A percentile compares a stretch with the other conserved stretches of the same genome.
Evolutionary conservation across 92 coral and sea anemone genomes (phyloP).

Genomic region (Actinernus sp.): DNA sequence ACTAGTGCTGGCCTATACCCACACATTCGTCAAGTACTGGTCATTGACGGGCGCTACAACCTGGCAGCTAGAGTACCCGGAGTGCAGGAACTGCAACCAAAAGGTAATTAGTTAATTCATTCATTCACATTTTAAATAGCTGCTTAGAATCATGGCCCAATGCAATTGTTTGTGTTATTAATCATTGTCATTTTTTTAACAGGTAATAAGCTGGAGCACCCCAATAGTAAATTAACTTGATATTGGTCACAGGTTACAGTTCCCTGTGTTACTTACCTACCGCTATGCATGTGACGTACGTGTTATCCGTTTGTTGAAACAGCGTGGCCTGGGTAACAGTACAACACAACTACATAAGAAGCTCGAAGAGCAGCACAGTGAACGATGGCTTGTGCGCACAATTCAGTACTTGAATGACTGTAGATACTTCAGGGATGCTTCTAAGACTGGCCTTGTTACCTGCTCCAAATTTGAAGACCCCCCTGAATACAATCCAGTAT

Average conservation of each 20-base stretch:
- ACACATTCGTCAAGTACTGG: slow-evolving; percentile 31
- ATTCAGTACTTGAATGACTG: slow-evolving; percentile 54
- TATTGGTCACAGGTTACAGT: slow-evolving; percentile 36
- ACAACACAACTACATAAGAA: slow-evolving; percentile 16
- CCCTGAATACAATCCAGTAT: slow-evolving; percentile 34
- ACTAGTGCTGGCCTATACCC: slow-evolving; percentile 45
- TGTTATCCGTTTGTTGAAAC: slow-evolving; percentile 40
- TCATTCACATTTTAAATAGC: too few relatives aligned
- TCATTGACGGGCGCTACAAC: slow-evolving; percentile 41
- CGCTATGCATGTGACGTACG: slow-evolving; percentile 32
- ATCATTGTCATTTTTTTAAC: too few relatives aligned
- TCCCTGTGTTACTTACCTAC: slow-evolving; percentile 51
- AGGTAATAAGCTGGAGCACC: slow-evolving; percentile 49
- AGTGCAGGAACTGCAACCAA: slow-evolving; percentile 43
- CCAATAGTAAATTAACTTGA: slow-evolving; percentile 34
- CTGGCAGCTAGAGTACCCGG: slow-evolving; percentile 49
- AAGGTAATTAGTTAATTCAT: slow-evolving; percentile 47
- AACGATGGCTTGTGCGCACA: slow-evolving; percentile 27
- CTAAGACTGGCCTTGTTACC: slow-evolving; percentile 19
- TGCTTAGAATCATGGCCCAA: too few relatives aligned
- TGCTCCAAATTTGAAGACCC: neutral
- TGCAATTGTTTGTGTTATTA: too few relatives aligned
- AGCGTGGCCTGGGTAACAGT: slow-evolving; percentile 37
- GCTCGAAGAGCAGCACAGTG: slow-evolving; percentile 36
- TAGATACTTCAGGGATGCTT: slow-evolving; percentile 17